A percentile compares a stretch with the other conserved stretches of the same genome.
Evolutionary conservation across 1,140 invertebrate species (phyloP).

Genomic region (Calosoma granatense): DNA sequence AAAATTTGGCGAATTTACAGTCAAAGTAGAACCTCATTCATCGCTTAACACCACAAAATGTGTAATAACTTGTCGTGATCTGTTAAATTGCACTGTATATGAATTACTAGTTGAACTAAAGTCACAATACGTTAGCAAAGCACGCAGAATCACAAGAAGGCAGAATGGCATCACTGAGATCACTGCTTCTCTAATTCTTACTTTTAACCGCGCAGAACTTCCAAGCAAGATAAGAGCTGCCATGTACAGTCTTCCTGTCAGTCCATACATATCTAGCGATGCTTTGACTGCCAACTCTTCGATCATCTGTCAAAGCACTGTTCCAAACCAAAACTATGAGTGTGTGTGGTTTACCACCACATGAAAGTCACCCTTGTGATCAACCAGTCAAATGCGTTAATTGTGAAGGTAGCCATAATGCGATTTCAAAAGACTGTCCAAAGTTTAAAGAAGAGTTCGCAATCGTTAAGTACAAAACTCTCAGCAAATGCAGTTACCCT

Average conservation of each 20-base stretch:
- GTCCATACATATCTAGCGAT: not conserved
- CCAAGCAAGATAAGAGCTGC: not conserved
- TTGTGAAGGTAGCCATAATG: not conserved
- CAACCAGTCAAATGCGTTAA: not conserved
- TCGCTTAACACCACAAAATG: not conserved
- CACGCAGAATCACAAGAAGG: not conserved
- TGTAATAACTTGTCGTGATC: not conserved
- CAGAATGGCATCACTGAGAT: not conserved
- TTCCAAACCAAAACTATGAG: not conserved
- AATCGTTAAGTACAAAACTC: not conserved
- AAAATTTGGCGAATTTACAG: not conserved
- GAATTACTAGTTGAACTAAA: not conserved
- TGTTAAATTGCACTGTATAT: not conserved
- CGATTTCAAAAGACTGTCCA: not conserved
- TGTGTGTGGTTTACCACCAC: not conserved
- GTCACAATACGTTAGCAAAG: not conserved
- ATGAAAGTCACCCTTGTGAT: not conserved
- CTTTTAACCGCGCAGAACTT: not conserved
- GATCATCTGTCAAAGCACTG: not conserved
- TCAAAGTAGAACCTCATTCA: not conserved
- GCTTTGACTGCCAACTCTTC: not conserved
- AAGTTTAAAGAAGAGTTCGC: not conserved
- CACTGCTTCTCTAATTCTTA: not conserved
- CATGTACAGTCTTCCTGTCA: not conserved
- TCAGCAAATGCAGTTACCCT: not conserved